These are phyloP conservation scores for Pollenia amentaria DNA, from an alignment of 2,888 invertebrate species.

Conservation along the genomic window DNA sequence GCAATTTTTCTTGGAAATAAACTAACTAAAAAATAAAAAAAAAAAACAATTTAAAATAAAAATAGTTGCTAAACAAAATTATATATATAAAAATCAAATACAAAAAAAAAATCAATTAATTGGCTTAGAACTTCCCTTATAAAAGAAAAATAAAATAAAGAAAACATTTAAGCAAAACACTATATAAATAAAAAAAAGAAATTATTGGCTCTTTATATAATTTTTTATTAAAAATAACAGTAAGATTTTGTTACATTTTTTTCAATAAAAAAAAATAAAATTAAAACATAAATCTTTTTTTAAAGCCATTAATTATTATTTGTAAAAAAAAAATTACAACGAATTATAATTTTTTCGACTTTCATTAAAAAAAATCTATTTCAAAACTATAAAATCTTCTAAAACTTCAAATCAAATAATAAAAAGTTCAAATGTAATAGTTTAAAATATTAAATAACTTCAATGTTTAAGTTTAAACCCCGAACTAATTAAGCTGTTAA, in stretches of 20 bases:
- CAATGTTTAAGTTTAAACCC: background rate
- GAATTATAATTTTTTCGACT: constrained; percentile 56
- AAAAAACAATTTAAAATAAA: constrained; percentile 43
- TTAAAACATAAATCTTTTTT: constrained; percentile 29
- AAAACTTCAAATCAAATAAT: constrained; percentile 64
- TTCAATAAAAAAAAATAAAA: constrained; percentile 22
- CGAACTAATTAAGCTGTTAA: constrained; percentile 11
- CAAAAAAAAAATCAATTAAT: constrained; percentile 57
- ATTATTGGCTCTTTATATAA: constrained; percentile 33
- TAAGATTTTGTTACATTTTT: constrained; percentile 34
- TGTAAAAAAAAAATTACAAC: constrained; percentile 48
- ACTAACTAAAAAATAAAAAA: constrained; percentile 39
- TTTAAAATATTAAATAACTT: constrained; percentile 22
- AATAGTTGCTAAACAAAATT: constrained; percentile 56
- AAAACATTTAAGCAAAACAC: constrained; percentile 34
- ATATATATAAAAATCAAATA: constrained; percentile 54
- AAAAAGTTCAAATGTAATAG: constrained; percentile 64
- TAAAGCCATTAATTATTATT: background rate
- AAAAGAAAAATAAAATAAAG: constrained; percentile 56
- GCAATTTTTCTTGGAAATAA: constrained; percentile 62
- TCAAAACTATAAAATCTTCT: background rate
- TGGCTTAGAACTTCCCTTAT: constrained; percentile 57
- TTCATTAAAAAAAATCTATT: background rate
- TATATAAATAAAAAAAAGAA: background rate
- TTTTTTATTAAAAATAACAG: background rate